A percentile compares a stretch with the other conserved stretches of the same genome.
Evolutionary conservation across 2,113 vertebrate genomes (phyloP).

Genomic region (Centropus bengalensis): DNA sequence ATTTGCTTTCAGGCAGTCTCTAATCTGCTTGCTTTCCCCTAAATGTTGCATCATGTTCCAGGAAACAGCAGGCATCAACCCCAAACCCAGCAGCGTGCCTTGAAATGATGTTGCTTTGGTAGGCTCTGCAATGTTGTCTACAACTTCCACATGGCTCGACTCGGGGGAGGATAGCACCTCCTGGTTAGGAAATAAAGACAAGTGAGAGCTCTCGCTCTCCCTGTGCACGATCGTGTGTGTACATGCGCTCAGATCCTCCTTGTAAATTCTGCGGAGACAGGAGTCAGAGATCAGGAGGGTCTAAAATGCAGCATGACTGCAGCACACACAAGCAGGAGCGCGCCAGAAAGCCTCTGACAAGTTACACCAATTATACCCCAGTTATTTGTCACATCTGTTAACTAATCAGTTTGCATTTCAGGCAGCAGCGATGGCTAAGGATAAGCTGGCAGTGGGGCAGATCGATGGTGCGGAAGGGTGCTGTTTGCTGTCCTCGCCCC

Average conservation of each 20-base stretch:
- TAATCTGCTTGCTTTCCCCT: background rate
- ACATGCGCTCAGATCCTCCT: background rate
- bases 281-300: background rate
- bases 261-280: background rate
- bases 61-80: background rate
- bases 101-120: background rate
- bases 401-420: background rate
- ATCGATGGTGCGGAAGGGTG: background rate
- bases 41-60: background rate
- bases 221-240: background rate
- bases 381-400: background rate
- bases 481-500: background rate
- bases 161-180: background rate
- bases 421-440: background rate
- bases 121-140: background rate
- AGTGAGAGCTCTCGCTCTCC: background rate
- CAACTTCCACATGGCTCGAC: background rate
- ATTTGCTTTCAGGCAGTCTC: constrained; percentile 19
- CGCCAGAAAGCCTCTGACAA: background rate
- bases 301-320: background rate
- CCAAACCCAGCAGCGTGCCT: background rate
- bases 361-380: background rate
- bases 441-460: background rate
- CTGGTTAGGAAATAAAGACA: background rate
- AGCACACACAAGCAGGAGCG: background rate